These are phyloP conservation scores for Anoncus sp. DNA, from an alignment of 2,888 invertebrate genomes.

Conservation along the genomic window DNA sequence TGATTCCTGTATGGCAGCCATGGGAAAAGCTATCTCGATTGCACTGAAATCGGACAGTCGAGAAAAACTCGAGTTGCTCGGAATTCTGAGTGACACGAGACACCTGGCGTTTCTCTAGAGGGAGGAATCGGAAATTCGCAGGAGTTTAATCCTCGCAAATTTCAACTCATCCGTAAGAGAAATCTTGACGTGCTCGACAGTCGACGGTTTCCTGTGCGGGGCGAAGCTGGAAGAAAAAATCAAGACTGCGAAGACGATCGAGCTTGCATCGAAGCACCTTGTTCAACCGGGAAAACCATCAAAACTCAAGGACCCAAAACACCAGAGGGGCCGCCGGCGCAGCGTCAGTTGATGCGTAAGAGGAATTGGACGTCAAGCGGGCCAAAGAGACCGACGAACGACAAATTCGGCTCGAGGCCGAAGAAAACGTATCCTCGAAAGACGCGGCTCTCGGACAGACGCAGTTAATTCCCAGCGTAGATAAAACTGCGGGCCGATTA, in stretches of 20 bases:
- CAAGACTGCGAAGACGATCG: constrained; percentile 45
- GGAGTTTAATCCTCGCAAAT: constrained; percentile 18
- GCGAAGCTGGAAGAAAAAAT: constrained; percentile 33
- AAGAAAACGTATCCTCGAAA: constrained; percentile 16
- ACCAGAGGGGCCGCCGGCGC: constrained; percentile 43
- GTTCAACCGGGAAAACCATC: background rate
- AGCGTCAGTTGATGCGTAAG: constrained; percentile 30
- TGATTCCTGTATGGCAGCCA: constrained; percentile 48
- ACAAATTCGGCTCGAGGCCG: constrained; percentile 3
- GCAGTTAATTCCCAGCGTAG: constrained; percentile 32
- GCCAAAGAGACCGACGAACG: constrained; percentile 32
- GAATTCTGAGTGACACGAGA: constrained; percentile 54
- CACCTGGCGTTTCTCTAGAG: constrained; percentile 59
- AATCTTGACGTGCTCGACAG: constrained; percentile 16
- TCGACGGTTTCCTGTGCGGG: constrained; percentile 60
- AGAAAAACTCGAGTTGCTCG: constrained; percentile 38
- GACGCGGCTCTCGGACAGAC: constrained; percentile 4
- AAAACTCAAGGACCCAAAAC: constrained; percentile 36
- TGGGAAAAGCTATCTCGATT: constrained; percentile 47
- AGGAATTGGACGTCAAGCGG: constrained; percentile 35
- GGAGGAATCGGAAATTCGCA: constrained; percentile 50
- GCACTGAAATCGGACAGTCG: constrained; percentile 25
- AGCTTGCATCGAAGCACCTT: constrained; percentile 40
- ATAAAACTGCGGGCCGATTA: constrained; percentile 16
- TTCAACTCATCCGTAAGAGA: constrained; percentile 17